Conservation (phyloP, 2,888 invertebrate genomes). For the Acrobasis suavella region DNA sequence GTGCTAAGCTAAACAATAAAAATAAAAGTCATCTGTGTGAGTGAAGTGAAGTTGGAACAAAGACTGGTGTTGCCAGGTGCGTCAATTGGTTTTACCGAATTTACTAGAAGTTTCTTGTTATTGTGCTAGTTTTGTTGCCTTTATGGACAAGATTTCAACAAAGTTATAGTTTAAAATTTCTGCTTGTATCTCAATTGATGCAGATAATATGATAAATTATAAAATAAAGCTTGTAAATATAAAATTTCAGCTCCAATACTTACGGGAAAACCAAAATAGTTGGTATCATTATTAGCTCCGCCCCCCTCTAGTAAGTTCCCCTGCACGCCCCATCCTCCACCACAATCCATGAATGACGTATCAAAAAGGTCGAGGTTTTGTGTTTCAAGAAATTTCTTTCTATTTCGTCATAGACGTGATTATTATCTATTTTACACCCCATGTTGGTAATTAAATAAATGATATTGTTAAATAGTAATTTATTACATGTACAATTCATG, state of each 20-base stretch:
- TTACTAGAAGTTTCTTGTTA: conserved; percentile 1
- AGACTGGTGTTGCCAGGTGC: conserved; percentile 41
- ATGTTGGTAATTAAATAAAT: not conserved
- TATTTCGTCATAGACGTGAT: conserved; percentile 38
- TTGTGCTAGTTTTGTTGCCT: not conserved
- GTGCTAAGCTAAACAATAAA: conserved; percentile 40
- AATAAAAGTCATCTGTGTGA: conserved; percentile 54
- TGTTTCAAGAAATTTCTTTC: conserved; percentile 61
- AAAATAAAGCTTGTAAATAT: not conserved
- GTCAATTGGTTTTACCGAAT: conserved; percentile 9
- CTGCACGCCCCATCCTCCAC: conserved; percentile 36
- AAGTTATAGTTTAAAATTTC: no score
- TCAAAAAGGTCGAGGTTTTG: conserved; percentile 68
- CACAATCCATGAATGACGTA: conserved; percentile 54
- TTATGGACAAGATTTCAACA: not conserved
- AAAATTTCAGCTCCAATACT: conserved; percentile 23
- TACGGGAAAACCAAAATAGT: conserved; percentile 34
- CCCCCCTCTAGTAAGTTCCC: conserved; percentile 40
- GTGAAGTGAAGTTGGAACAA: conserved; percentile 59
- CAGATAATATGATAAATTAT: not conserved
- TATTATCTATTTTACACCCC: conserved; percentile 27
- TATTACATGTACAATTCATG: not conserved
- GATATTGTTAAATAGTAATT: not conserved
- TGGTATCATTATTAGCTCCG: conserved; percentile 50
- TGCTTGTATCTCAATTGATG: not conserved